A percentile compares a stretch with the other conserved stretches of the same genome.
Evolutionary conservation across 2,888 invertebrate genomes (phyloP).

Genomic region (Cheilosia urbana): DNA sequence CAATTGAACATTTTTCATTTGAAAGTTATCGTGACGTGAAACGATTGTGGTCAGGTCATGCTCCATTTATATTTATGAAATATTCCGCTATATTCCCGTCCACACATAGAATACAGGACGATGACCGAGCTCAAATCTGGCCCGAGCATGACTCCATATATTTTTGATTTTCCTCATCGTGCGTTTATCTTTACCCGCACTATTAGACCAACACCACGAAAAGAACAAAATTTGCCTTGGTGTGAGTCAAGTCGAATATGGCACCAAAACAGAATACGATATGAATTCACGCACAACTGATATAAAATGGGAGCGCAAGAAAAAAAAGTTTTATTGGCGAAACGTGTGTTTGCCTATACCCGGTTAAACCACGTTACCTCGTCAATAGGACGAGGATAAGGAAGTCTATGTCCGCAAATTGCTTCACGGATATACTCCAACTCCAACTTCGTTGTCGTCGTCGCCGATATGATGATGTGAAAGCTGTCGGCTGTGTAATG

Average conservation of each 20-base stretch:
- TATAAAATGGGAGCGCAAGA: constrained; percentile 9
- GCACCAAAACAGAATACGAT: constrained; percentile 46
- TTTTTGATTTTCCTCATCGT: not conserved
- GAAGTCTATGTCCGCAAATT: constrained; percentile 68
- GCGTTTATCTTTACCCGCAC: not conserved
- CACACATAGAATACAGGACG: not conserved
- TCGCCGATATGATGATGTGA: constrained; percentile 24
- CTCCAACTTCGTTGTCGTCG: not conserved
- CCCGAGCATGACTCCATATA: not conserved
- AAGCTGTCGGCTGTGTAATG: constrained; percentile 45
- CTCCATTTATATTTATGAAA: constrained; percentile 21
- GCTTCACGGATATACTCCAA: constrained; percentile 51
- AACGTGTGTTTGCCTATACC: constrained; percentile 58
- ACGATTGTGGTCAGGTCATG: constrained; percentile 45
- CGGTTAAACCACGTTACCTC: constrained; percentile 18
- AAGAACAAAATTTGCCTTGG: not conserved
- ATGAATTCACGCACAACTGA: constrained; percentile 58
- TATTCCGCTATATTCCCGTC: not conserved
- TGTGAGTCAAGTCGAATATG: constrained; percentile 40
- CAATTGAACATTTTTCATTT: constrained; percentile 28
- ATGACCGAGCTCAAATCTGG: not conserved
- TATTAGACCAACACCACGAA: not conserved
- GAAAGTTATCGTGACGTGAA: constrained; percentile 23
- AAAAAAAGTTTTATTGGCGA: constrained; percentile 56
- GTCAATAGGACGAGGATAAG: constrained; percentile 17